Evolutionary conservation across 2,797 vertebrate species (phyloP), one percentile per base, ranked within the genome.

Genomic region (Calcarius lapponicus): DNA sequence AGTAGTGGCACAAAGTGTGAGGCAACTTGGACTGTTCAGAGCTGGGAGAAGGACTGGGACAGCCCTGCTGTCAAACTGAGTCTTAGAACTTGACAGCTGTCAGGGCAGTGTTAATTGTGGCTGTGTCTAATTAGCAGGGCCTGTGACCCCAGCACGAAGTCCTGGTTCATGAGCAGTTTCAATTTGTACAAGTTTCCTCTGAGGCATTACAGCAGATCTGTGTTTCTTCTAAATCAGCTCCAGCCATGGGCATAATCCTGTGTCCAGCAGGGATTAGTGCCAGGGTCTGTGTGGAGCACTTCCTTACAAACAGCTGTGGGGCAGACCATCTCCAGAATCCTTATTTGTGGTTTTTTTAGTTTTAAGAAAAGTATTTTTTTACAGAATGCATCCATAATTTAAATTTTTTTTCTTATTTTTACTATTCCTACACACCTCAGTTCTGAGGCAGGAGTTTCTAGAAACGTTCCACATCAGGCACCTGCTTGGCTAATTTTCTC

Each of bases 401-500:
- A 32, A 10, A 0, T 2, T 2, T 5, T 7, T 16, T 53, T 38
- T 9, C 34, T 13, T 25, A 11, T 82, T 72, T 19, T 69, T 51
- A 15, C 11, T 40, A 11, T 47, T 73, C 48, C 47, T 54, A 50
- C n/a, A 17, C 72, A n/a, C 51, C 53, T 57, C 21, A 76, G 40
- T 73, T 69, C 58, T 89, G 76, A 62, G 61, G 65, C 83, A 91
- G 79, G 66, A 69, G 25, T 92, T 95, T 94, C 53, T 82, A 94
- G 87, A 94, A 88, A 53, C 8, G 7, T 88, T 70, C 62, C 69
- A 62, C 3, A 9, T 45, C 48, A 93, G 76, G 56, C 89, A 91
- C 62, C 66, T 94, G 72, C 76, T 86, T 94, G 61, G 66, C 93
- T 95, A 50, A 74, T 80, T 88, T 82, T 71, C 95, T 82, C 58